These are phyloP conservation scores for Dermochelys coriacea DNA, from an alignment of 2,797 vertebrate species.

Conservation along the genomic window DNA sequence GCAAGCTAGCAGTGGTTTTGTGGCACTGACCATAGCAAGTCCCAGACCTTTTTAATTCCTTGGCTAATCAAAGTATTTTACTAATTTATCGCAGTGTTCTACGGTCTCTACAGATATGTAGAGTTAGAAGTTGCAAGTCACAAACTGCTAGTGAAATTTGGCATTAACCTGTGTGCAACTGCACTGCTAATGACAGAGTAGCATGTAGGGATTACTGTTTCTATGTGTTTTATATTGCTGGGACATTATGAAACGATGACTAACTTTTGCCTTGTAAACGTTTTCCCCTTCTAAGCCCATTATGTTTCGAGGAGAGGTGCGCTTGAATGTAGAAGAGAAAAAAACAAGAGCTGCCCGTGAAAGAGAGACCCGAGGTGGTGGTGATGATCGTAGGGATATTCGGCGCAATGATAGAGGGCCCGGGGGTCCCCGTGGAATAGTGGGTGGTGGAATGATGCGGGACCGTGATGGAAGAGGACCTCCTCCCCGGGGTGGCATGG, in stretches of 20 bases:
- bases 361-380: conserved; percentile 89
- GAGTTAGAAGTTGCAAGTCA: fast-evolving
- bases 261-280: conserved; percentile 56
- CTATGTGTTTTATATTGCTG: fast-evolving
- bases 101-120: fast-evolving
- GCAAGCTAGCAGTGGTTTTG: neutral
- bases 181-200: neutral
- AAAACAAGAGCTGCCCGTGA: conserved; percentile 94
- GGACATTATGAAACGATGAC: neutral
- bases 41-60: neutral
- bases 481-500: conserved; percentile 89
- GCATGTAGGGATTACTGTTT: fast-evolving
- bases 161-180: fast-evolving
- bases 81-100: fast-evolving
- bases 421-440: conserved; percentile 88
- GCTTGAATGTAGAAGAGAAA: conserved; percentile 98
- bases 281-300: conserved; percentile 88
- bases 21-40: neutral
- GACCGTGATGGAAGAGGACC: conserved; percentile 93
- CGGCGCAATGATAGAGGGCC: conserved; percentile 91
- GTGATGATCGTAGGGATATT: conserved; percentile 87
- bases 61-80: neutral
- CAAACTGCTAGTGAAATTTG: fast-evolving
- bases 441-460: conserved; percentile 92
- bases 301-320: conserved; percentile 98